These are phyloP conservation scores for Coenobita brevimanus DNA, from an alignment of 1,140 invertebrate species.

Conservation along the genomic window DNA sequence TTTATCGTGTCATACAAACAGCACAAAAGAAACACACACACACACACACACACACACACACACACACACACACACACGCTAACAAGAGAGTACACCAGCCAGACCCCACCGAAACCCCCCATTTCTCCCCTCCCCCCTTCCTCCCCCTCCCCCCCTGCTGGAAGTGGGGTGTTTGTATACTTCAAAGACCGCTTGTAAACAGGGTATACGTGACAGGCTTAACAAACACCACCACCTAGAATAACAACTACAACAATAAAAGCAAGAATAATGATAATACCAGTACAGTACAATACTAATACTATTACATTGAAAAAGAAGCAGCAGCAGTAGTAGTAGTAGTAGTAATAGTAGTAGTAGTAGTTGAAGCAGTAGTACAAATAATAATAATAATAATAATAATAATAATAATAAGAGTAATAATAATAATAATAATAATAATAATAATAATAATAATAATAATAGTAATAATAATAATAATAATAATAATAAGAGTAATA, in stretches of 20 bases:
- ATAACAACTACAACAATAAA: no score
- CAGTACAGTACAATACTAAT: no score
- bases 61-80: constrained; percentile 7
- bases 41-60: constrained; percentile 12
- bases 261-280: no score
- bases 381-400: not conserved
- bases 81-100: not conserved
- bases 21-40: no score
- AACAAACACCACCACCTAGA: no score
- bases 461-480: not conserved
- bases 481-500: no score
- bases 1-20: not conserved
- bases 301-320: no score
- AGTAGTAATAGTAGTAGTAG: not conserved
- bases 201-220: no score
- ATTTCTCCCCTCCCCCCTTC: not conserved
- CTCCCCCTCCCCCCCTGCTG: not conserved
- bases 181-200: not conserved
- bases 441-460: not conserved
- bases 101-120: not conserved
- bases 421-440: constrained; percentile 5
- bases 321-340: not conserved
- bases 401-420: no score
- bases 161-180: not conserved
- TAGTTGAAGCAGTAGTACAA: no score